phyloP scores from a whole-genome alignment of 1,140 invertebrate species.

The Panonychus citri region DNA sequence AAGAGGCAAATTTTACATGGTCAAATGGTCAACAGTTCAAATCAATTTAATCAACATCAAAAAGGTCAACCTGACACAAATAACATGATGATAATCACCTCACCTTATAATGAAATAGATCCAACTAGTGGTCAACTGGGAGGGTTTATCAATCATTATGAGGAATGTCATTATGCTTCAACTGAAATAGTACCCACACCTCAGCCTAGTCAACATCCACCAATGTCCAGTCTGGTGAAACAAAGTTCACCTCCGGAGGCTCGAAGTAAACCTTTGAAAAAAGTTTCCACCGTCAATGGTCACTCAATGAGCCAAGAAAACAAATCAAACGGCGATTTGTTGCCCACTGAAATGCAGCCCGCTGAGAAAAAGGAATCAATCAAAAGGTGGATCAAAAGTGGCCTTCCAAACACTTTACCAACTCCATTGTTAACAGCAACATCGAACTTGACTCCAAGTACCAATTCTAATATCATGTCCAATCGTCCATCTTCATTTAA shows the following conservation, averaged over 20 bases:
- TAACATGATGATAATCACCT: no score
- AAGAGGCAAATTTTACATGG: no score
- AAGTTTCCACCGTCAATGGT: no score
- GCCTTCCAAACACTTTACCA: background rate
- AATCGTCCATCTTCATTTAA: background rate
- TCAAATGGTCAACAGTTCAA: no score
- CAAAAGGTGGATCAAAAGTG: conserved; percentile 14
- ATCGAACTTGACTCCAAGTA: background rate
- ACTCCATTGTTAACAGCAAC: background rate
- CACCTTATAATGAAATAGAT: no score
- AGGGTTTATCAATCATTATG: no score
- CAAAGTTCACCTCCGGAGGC: no score
- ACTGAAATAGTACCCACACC: background rate
- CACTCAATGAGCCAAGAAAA: background rate
- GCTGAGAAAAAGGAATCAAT: conserved; percentile 14
- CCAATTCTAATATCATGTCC: no score
- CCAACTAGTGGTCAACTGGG: no score
- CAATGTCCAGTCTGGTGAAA: background rate
- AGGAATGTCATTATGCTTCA: background rate
- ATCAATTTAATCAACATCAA: no score
- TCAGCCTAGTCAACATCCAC: background rate
- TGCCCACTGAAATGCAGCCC: conserved; percentile 3
- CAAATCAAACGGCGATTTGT: background rate
- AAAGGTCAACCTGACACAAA: no score
- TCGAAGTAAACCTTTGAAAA: no score